Evolutionary conservation across 2,888 invertebrate genomes (phyloP).

Genomic region (Prosopocoilus inquinatus): DNA sequence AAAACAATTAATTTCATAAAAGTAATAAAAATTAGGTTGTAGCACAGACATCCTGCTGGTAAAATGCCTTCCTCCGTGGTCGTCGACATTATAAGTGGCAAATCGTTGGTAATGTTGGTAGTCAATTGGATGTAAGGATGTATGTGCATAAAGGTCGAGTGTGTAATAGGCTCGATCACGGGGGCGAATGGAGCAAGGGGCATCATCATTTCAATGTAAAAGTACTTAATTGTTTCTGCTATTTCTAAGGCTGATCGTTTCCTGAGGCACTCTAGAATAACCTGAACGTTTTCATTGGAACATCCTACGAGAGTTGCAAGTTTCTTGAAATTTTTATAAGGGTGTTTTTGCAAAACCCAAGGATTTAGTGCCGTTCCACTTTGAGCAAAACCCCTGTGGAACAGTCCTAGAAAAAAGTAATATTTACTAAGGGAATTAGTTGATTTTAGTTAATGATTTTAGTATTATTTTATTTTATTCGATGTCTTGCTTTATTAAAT

Average conservation of each 20-base stretch:
- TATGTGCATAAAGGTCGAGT: slow-evolving; percentile 62
- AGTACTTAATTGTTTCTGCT: slow-evolving; percentile 48
- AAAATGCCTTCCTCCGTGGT: slow-evolving; percentile 72
- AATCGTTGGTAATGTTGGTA: slow-evolving; percentile 59
- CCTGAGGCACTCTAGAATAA: slow-evolving; percentile 64
- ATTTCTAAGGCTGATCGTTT: slow-evolving; percentile 58
- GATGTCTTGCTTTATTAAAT: no score
- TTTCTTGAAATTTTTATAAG: slow-evolving; percentile 59
- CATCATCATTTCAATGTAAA: slow-evolving; percentile 55
- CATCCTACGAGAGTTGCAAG: slow-evolving; percentile 63
- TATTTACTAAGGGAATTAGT: no score
- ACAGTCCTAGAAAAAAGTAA: slow-evolving; percentile 53
- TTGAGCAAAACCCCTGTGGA: slow-evolving; percentile 63
- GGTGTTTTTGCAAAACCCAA: slow-evolving; percentile 55
- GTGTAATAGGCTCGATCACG: slow-evolving; percentile 31
- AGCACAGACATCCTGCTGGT: slow-evolving; percentile 62
- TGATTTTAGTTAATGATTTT: no score
- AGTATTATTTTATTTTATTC: no score
- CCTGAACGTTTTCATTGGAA: slow-evolving; percentile 52
- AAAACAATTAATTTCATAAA: slow-evolving; percentile 24
- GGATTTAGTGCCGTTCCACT: slow-evolving; percentile 67
- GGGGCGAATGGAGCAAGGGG: slow-evolving; percentile 41
- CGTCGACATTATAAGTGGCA: slow-evolving; percentile 68
- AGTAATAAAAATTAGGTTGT: not conserved
- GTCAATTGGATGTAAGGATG: slow-evolving; percentile 62